phyloP scores from a whole-genome alignment of 1,140 invertebrate species.

The Nixonia krombeini region DNA sequence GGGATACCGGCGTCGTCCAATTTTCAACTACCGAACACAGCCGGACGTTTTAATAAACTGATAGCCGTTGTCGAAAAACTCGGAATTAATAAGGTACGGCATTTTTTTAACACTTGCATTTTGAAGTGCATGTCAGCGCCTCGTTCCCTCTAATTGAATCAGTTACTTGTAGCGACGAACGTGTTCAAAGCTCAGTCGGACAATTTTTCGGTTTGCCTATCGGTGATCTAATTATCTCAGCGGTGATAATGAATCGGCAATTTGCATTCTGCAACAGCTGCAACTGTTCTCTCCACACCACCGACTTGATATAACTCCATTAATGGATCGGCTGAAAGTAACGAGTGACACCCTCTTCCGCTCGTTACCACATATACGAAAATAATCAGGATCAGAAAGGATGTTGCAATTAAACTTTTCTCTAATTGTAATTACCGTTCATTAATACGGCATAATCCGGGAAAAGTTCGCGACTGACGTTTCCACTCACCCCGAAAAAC shows the following conservation, averaged over 20 bases:
- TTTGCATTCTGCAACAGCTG: neutral
- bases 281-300: neutral
- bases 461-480: too few species aligned
- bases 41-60: conserved; percentile 8
- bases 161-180: too few species aligned
- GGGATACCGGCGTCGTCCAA: conserved; percentile 17
- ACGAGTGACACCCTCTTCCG: neutral
- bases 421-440: too few species aligned
- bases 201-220: neutral
- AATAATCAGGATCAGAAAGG: too few species aligned
- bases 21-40: conserved; percentile 22
- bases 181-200: too few species aligned
- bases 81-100: too few species aligned
- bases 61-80: neutral
- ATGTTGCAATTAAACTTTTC: too few species aligned
- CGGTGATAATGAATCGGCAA: neutral
- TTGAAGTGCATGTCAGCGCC: too few species aligned
- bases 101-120: too few species aligned
- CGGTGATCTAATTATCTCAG: neutral
- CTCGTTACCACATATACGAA: neutral
- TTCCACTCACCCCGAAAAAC: too few species aligned
- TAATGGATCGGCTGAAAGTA: neutral
- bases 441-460: too few species aligned
- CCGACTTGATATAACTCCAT: neutral
- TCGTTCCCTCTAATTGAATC: too few species aligned